Conservation (phyloP, 2,888 invertebrate genomes). For the Calameuta pallipes region DNA sequence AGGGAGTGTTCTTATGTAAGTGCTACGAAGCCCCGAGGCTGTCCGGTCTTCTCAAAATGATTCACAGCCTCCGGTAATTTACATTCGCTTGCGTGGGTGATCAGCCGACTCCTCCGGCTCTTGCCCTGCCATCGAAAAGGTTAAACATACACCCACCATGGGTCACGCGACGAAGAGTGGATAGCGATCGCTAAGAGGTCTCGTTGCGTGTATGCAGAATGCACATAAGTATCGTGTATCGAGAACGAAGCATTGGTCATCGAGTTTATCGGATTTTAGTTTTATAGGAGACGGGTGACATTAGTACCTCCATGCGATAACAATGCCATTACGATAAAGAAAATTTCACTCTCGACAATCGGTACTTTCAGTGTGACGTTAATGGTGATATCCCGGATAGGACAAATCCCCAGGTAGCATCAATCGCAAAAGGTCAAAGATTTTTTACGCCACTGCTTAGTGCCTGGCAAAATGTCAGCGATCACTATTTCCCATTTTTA, state of each 20-base stretch:
- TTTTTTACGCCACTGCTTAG: not conserved
- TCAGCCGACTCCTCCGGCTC: constrained; percentile 33
- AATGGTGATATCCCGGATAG: not conserved
- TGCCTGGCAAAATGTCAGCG: not conserved
- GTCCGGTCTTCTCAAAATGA: constrained; percentile 58
- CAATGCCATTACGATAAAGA: not conserved
- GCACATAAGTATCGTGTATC: not conserved
- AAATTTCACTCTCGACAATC: not conserved
- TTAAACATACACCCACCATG: constrained; percentile 63
- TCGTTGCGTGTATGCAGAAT: not conserved
- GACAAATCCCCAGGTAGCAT: not conserved
- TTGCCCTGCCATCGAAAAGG: constrained; percentile 52
- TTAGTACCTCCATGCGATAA: not conserved
- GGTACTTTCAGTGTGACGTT: not conserved
- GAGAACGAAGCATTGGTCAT: not conserved
- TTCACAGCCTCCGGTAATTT: constrained; percentile 66
- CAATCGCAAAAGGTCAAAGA: not conserved
- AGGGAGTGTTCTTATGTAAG: constrained; percentile 45
- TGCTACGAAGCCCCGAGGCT: constrained; percentile 24
- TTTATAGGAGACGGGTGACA: not conserved
- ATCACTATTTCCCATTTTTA: not conserved
- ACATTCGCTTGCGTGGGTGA: constrained; percentile 63
- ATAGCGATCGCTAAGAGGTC: constrained; percentile 1
- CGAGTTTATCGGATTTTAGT: not conserved
- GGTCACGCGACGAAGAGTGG: constrained; percentile 47